These are phyloP conservation scores for Melipona beecheii DNA, from an alignment of 2,888 invertebrate genomes.

Conservation along the genomic window DNA sequence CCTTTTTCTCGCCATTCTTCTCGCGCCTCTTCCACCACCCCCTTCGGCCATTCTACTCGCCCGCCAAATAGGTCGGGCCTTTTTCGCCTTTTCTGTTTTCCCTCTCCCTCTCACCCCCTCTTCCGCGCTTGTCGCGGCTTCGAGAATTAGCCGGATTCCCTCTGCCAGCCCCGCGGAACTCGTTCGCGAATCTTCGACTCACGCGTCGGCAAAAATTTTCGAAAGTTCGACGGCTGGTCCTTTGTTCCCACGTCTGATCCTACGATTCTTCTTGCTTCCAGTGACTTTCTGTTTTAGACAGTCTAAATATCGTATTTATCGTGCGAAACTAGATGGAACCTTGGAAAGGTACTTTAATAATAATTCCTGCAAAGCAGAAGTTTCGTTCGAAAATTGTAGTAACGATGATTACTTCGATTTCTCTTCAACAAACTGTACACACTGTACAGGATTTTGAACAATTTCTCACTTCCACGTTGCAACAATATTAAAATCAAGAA, in stretches of 20 bases:
- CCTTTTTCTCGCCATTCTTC: conserved; percentile 28
- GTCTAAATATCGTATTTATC: too few species aligned
- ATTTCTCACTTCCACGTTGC: background rate
- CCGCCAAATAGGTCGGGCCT: conserved; percentile 14
- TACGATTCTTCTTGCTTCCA: background rate
- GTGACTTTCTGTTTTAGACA: background rate
- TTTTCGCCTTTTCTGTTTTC: background rate
- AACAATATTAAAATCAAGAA: background rate
- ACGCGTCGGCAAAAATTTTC: background rate
- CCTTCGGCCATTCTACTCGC: conserved; percentile 1
- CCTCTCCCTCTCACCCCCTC: too few species aligned
- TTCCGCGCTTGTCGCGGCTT: background rate
- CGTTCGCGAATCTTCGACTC: background rate
- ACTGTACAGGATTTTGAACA: background rate
- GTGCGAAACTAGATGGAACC: background rate
- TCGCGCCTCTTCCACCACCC: too few species aligned
- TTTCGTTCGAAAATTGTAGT: background rate
- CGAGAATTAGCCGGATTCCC: conserved; percentile 3
- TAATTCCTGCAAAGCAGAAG: background rate
- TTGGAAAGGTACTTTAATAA: background rate
- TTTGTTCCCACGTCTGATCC: background rate
- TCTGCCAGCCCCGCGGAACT: background rate
- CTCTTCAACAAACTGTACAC: background rate
- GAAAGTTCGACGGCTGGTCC: background rate
- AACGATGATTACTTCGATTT: background rate